Conservation (phyloP, 1,140 invertebrate genomes). For the Coboldia fuscipes region DNA sequence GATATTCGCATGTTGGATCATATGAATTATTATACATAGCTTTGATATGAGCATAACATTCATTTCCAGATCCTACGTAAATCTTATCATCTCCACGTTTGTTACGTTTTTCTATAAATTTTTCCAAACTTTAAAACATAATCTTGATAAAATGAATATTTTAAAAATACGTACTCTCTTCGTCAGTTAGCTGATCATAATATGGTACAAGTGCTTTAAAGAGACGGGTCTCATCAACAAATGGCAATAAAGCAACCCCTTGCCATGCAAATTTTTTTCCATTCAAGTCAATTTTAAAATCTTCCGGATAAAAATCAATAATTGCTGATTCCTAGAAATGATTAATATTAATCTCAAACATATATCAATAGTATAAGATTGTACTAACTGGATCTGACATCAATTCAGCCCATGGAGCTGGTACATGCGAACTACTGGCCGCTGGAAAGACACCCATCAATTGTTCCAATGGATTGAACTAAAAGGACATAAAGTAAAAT, state of each 20-base stretch:
- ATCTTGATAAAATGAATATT: slow-evolving; percentile 2
- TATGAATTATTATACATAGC: slow-evolving; percentile 38
- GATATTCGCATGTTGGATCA: slow-evolving; percentile 25
- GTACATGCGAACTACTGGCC: slow-evolving; percentile 84
- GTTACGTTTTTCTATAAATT: slow-evolving; percentile 30
- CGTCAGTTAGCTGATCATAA: slow-evolving; percentile 54
- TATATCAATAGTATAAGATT: slow-evolving; percentile 5
- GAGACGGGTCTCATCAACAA: slow-evolving; percentile 87
- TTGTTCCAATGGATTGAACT: slow-evolving; percentile 94
- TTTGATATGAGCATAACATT: slow-evolving; percentile 42
- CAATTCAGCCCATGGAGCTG: slow-evolving; percentile 76
- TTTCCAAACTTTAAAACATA: too few species aligned
- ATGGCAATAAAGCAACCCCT: slow-evolving; percentile 92
- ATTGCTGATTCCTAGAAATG: slow-evolving; percentile 64
- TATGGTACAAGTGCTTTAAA: slow-evolving; percentile 68
- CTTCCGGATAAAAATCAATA: slow-evolving; percentile 96
- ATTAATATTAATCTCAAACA: background rate
- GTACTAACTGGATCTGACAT: slow-evolving; percentile 76
- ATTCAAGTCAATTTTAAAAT: slow-evolving; percentile 98
- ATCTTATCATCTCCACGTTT: slow-evolving; percentile 55
- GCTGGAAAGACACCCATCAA: slow-evolving; percentile 99
- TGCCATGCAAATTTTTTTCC: slow-evolving; percentile 99
- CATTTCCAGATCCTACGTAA: slow-evolving; percentile 50
- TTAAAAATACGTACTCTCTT: slow-evolving; percentile 38
- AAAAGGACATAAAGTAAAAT: too few species aligned